These are phyloP conservation scores for Temnothorax ravouxi DNA, from an alignment of 2,888 invertebrate genomes.

Conservation along the genomic window DNA sequence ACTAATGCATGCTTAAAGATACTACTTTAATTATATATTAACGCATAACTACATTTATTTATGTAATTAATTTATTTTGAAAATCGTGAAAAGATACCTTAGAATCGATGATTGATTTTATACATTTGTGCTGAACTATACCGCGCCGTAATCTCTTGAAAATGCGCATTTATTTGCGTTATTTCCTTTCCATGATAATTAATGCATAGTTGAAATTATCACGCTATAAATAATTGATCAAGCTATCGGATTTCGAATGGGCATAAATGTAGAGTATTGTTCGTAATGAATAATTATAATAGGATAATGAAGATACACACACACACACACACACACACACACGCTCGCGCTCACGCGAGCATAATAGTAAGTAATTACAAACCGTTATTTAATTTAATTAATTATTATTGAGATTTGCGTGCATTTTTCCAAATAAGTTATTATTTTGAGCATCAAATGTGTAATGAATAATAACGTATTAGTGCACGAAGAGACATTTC, in stretches of 20 bases:
- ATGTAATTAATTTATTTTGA: neutral
- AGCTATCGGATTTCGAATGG: constrained; percentile 20
- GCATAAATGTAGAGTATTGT: neutral
- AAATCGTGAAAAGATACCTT: neutral
- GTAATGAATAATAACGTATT: neutral
- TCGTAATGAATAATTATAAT: constrained; percentile 25
- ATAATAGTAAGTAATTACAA: neutral
- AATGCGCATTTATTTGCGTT: neutral
- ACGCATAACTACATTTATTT: neutral
- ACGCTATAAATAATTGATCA: constrained; percentile 21
- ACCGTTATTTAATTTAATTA: constrained; percentile 12
- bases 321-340: neutral
- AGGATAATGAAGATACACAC: constrained; percentile 16
- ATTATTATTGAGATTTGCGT: constrained; percentile 16
- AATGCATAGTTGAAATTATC: constrained; percentile 28
- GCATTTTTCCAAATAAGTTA: neutral
- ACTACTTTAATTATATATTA: neutral
- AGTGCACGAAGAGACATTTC: neutral
- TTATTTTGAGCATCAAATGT: neutral
- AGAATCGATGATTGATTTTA: neutral
- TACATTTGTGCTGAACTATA: neutral
- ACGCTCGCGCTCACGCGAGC: too few relatives aligned
- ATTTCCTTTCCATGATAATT: neutral
- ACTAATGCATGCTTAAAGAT: neutral
- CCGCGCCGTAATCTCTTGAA: neutral